Conservation (phyloP, 2,797 vertebrate genomes). For the Prunella strophiata region DNA sequence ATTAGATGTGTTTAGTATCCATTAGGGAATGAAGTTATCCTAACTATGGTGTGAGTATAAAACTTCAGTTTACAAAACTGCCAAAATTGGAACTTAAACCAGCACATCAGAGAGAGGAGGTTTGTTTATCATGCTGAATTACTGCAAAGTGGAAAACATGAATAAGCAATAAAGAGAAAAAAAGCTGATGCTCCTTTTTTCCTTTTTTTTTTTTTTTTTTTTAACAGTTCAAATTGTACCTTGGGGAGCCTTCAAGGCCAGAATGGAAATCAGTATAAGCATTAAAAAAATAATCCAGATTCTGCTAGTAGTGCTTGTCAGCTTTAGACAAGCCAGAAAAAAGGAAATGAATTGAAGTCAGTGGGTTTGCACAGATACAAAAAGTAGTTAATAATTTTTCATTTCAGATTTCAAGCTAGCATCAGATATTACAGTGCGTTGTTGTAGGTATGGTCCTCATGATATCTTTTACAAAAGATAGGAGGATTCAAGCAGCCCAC, state of each 20-base stretch:
- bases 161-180: constrained; percentile 65
- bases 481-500: neutral
- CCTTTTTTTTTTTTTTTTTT: neutral
- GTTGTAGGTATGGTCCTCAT: neutral
- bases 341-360: neutral
- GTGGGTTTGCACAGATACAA: neutral
- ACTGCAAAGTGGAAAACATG: constrained; percentile 58
- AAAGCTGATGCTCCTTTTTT: constrained; percentile 14
- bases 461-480: neutral
- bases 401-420: constrained; percentile 13
- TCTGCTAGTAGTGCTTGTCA: neutral
- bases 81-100: constrained; percentile 41
- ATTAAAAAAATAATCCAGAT: neutral
- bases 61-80: constrained; percentile 70
- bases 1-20: constrained; percentile 63
- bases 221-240: constrained; percentile 30
- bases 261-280: constrained; percentile 36
- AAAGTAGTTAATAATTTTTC: neutral
- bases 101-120: constrained; percentile 27
- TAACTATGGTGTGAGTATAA: constrained; percentile 34
- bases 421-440: neutral
- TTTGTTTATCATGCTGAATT: constrained; percentile 63
- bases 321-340: neutral
- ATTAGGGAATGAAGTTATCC: constrained; percentile 66
- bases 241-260: constrained; percentile 44